phyloP scores from a whole-genome alignment of 2,797 vertebrate genomes.

The Hephaestus fuliginosus region DNA sequence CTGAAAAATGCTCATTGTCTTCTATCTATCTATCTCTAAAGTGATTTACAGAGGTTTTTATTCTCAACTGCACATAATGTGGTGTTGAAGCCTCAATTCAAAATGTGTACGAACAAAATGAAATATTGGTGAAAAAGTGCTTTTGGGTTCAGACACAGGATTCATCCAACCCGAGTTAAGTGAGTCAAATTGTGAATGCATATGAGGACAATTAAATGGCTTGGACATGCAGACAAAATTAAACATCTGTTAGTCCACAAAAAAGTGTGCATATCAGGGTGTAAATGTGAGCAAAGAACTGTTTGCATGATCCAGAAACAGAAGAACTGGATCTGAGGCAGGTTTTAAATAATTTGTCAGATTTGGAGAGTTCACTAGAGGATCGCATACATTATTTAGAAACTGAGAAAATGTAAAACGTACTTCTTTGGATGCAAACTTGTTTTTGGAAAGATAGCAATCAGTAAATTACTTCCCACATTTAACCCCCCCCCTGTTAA shows the following conservation, averaged over 20 bases:
- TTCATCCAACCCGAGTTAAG: neutral
- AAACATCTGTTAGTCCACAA: neutral
- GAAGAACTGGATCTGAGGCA: neutral
- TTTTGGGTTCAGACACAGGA: neutral
- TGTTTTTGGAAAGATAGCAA: constrained; percentile 7
- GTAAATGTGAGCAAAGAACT: constrained; percentile 8
- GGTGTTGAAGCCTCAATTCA: neutral
- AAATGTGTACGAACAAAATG: neutral
- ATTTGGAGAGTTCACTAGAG: neutral
- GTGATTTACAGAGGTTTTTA: neutral
- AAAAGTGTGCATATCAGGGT: neutral
- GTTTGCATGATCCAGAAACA: neutral
- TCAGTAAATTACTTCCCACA: neutral
- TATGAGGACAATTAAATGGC: neutral
- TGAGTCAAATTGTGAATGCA: constrained; percentile 3
- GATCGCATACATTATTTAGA: constrained; percentile 1
- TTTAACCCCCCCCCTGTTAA: neutral
- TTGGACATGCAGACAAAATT: neutral
- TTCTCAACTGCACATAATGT: neutral
- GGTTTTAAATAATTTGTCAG: constrained; percentile 22
- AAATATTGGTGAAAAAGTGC: neutral
- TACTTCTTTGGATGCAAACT: neutral
- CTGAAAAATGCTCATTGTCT: neutral
- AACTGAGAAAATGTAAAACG: neutral
- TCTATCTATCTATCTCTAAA: neutral